Base-by-base conservation (phyloP, 2,113 vertebrate species). In the Syrmaticus mikado region DNA sequence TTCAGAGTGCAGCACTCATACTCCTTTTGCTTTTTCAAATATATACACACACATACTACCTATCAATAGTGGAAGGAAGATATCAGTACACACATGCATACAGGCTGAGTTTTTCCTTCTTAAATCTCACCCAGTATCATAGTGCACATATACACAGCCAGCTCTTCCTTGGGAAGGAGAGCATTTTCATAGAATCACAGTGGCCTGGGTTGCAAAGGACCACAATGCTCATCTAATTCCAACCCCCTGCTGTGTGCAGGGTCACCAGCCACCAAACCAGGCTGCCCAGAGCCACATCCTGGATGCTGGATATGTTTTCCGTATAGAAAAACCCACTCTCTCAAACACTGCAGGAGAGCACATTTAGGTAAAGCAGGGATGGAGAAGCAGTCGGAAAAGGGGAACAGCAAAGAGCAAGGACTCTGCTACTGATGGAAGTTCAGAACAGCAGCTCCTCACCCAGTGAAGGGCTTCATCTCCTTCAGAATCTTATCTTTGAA, bases 401-500 rank as follows among this genome's bases (percentile, higher is more conserved):
- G 13, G n/a, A 89, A 13, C 62, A 85, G 68, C 7, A 1, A 48
- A n/a, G 13, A 1, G 0, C 12, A 0, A 66, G 55, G 45, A 13
- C 67, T 91, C 64, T 45, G 72, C 48, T 75, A 70, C 41, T 34
- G 38, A 12, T 5, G 17, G 68, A 22, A 28, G 0, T 0, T n/a
- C 48, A 61, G 66, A 45, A 70, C 6, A 6, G 45, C 57, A 52
- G 36, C 61, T 53, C 36, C 22, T 79, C 34, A 14, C 22, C 38
- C 11, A n/a, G 46, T 27, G 22, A 65, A 65, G 57, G 5, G 0
- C 48, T 71, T 82, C 43, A 28, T 12, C 34, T 76, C 78, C 66
- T 74, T 82, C 78, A 89, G 64, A 41, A 58, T 28, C 61, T 78
- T 32, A 77, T 62, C 79, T 80, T 80, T 62, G 67, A 82, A 93